These are phyloP conservation scores for Agrochola lychnidis DNA, from an alignment of 2,888 invertebrate species.

Conservation along the genomic window DNA sequence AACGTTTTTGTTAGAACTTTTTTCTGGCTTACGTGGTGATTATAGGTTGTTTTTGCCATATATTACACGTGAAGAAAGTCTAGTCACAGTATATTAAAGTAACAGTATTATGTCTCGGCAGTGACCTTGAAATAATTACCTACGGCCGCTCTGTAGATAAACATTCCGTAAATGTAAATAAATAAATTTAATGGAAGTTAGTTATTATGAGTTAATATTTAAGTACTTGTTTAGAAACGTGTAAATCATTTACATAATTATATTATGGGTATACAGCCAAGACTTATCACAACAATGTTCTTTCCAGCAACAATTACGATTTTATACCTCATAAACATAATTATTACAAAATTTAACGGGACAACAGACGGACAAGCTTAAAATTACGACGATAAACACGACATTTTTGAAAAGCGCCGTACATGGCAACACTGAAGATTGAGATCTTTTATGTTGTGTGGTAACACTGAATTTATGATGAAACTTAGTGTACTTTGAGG, in stretches of 20 bases:
- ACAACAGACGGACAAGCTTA: constrained; percentile 10
- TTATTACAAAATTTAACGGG: constrained; percentile 20
- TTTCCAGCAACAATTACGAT: constrained; percentile 6
- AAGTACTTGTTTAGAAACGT: neutral
- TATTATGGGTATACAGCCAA: neutral
- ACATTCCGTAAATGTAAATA: too few species aligned
- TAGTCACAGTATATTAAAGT: too few species aligned
- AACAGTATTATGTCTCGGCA: too few species aligned
- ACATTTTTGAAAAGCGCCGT: constrained; percentile 30
- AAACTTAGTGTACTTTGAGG: constrained; percentile 5
- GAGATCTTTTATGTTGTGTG: constrained; percentile 43
- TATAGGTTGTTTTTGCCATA: constrained; percentile 9
- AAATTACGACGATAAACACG: constrained; percentile 14
- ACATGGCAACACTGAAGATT: constrained; percentile 50
- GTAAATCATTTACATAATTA: neutral
- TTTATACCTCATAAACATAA: constrained; percentile 33
- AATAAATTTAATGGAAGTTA: neutral
- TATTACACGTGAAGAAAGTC: neutral
- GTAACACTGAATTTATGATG: constrained; percentile 34
- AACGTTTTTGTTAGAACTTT: constrained; percentile 20
- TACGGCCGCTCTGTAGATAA: too few species aligned
- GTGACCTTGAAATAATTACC: too few species aligned
- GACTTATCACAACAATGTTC: neutral
- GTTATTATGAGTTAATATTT: neutral
- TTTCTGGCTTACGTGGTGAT: constrained; percentile 21